These are phyloP conservation scores for Willowsia nigromaculata DNA, from an alignment of 2,888 invertebrate species.

Conservation along the genomic window DNA sequence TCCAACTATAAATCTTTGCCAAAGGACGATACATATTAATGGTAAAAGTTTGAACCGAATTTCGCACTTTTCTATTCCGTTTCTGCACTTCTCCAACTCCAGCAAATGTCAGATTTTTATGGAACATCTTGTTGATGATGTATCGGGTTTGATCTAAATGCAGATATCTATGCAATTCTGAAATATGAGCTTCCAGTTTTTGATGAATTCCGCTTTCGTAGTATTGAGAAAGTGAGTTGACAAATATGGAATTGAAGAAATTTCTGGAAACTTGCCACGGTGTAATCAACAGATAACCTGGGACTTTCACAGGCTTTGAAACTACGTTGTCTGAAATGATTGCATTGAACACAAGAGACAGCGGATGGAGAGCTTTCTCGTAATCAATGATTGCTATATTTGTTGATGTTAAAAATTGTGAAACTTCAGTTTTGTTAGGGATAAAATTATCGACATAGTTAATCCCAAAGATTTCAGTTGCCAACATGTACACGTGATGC, in stretches of 20 bases:
- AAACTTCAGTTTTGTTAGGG: not conserved
- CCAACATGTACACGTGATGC: not conserved
- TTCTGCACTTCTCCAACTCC: not conserved
- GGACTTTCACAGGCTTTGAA: not conserved
- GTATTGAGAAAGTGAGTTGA: not conserved
- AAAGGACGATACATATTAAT: not conserved
- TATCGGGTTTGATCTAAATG: not conserved
- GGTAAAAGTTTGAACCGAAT: not conserved
- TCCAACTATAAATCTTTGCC: not conserved
- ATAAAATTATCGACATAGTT: not conserved
- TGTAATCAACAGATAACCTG: not conserved
- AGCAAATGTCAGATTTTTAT: not conserved
- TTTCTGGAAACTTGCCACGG: not conserved
- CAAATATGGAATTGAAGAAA: not conserved
- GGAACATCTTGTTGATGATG: not conserved
- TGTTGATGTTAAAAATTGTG: not conserved
- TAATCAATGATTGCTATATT: not conserved
- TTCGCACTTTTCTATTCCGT: not conserved
- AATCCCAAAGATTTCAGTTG: not conserved
- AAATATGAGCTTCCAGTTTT: not conserved
- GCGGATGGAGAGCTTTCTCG: not conserved
- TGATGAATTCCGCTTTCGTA: not conserved
- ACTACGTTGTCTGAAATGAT: not conserved
- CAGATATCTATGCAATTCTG: not conserved
- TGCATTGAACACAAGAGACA: not conserved